Conservation (phyloP, 2,888 invertebrate genomes). For the Nebria brevicollis region DNA sequence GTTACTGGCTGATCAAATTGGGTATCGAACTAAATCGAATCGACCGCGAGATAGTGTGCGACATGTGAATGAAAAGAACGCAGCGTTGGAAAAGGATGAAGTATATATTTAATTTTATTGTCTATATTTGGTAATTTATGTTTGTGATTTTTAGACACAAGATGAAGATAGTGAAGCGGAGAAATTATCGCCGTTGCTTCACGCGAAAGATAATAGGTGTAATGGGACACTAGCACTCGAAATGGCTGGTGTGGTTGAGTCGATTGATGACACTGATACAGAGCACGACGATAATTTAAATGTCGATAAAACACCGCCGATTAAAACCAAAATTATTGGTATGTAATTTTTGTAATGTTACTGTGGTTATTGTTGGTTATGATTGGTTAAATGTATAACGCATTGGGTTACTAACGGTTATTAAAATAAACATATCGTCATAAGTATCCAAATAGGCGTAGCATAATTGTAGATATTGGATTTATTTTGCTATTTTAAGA, state of each 20-base stretch:
- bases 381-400: not conserved
- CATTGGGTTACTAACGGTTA: not conserved
- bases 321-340: conserved; percentile 29
- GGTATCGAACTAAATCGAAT: conserved; percentile 55
- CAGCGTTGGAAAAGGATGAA: conserved; percentile 59
- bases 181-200: conserved; percentile 80
- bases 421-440: no score
- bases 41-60: conserved; percentile 67
- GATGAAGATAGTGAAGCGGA: conserved; percentile 87
- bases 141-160: conserved; percentile 60
- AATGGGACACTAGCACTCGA: conserved; percentile 60
- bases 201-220: conserved; percentile 56
- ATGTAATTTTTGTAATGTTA: conserved; percentile 23
- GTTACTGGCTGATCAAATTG: conserved; percentile 56
- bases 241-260: conserved; percentile 66
- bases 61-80: conserved; percentile 70
- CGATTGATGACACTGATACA: conserved; percentile 72
- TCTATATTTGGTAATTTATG: not conserved
- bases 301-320: not conserved
- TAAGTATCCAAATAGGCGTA: not conserved
- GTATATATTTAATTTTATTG: conserved; percentile 51
- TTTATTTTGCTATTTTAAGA: no score
- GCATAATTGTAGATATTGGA: no score
- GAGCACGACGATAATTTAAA: conserved; percentile 59
- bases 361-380: conserved; percentile 8